Evolutionary conservation across 2,113 vertebrate species (phyloP), one percentile per base, ranked within the genome.

Genomic region (Pseudorhombus dupliciocellatus): DNA sequence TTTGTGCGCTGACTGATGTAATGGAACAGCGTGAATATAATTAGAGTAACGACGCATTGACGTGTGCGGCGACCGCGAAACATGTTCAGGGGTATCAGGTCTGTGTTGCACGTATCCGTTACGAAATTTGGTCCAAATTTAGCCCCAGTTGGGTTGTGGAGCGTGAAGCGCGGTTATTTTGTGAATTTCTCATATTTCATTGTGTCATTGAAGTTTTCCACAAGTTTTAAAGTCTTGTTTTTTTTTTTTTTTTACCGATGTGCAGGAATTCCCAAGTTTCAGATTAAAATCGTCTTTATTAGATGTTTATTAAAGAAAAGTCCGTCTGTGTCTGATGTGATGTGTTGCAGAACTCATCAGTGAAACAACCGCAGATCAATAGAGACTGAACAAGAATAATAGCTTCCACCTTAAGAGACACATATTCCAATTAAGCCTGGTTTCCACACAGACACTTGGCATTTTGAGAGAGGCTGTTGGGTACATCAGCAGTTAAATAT

Each of bases 401-500:
- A 63, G 68, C 66, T 65, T 84, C 79, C 79, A 83, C 84, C 79
- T 88, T 88, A 87, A 87, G 89, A 80, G 62, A 80, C 84, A 84
- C 74, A 85, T 61, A 66, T 84, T 87, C 68, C 86, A 87, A 89
- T 87, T 89, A 76, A 70, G 74, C 20, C 25, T n/a, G 25, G 48
- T 54, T 72, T 77, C 70, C 78, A 84, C 79, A 87, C 74, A 68
- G 89, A 84, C 79, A 59, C 25, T 84, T 91, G 89, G 71, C 87
- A 91, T 88, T 92, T 90, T 75, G 74, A 69, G 65, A 79, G 58
- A 79, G 89, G 87, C 87, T 73, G 74, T 59, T 76, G 34, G 81
- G 80, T 85, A 83, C 76, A 83, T 90, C 83, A n/a, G 67, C 57
- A 77, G 84, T 92, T 90, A 88, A 91, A 93, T 91, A 90, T 86